Evolutionary conservation across 2,888 invertebrate genomes (phyloP).

Genomic region (Halictus quadricinctus): DNA sequence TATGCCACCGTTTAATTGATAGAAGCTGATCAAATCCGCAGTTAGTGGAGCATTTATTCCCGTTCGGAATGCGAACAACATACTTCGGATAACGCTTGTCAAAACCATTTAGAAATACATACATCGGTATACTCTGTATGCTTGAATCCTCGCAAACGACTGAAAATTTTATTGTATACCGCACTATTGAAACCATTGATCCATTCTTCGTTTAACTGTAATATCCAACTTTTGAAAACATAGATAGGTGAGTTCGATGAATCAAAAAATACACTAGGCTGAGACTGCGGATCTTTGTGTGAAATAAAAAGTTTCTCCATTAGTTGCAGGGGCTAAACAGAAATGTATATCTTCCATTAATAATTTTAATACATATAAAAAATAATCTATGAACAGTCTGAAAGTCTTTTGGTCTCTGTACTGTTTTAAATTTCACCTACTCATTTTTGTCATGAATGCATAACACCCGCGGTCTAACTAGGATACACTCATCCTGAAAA

Average conservation of each 20-base stretch:
- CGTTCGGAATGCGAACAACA: not conserved
- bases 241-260: no score
- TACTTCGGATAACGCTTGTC: not conserved
- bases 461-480: not conserved
- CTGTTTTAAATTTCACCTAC: not conserved
- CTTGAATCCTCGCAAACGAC: not conserved
- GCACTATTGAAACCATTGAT: not conserved
- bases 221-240: not conserved
- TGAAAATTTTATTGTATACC: not conserved
- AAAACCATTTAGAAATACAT: not conserved
- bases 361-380: no score
- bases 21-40: not conserved
- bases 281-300: no score
- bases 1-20: not conserved
- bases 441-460: not conserved
- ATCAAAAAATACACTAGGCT: no score
- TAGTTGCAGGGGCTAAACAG: no score
- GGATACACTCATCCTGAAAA: not conserved
- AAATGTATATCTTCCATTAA: no score
- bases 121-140: not conserved
- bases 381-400: no score
- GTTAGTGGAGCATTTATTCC: not conserved
- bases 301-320: not conserved
- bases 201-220: not conserved
- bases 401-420: not conserved